Evolutionary conservation across 1,140 invertebrate species (phyloP), one percentile per base, ranked within the genome.

Genomic region (Lepidurus packardi): DNA sequence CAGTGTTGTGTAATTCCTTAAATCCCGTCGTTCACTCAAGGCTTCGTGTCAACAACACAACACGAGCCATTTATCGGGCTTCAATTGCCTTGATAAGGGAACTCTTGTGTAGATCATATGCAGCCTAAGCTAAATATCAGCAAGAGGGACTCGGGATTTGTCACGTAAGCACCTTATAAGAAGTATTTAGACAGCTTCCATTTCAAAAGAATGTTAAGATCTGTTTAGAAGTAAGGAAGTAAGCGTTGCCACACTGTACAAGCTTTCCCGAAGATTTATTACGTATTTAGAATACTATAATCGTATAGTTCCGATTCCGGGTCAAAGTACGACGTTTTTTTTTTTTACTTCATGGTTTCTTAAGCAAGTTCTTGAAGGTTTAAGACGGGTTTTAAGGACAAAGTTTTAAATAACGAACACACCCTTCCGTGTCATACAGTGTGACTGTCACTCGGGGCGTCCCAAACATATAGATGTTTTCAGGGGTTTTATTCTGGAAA

Each of bases 11-110:
- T 65, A 21, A 21, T 65, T 9, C 53, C 53, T 21, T 13, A 65
- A 65, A 65, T 65, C 53, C 21, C 53, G 34, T 34, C 34, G 34
- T 34, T 34, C 34, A 3, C n/a, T 65, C 13, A 6, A 65, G 53
- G 21, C 21, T 65, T 65, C 9, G 53, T n/a, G 53, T 65, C 53
- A 65, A 65, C 8, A 65, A 65, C 53, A 65, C 16, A 7, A 65
- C 53, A 65, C 16, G 8, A 65, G 53, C 53, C 21, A 65, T 65
- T 65, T 65, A 65, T 65, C 53, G 21, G 53, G 53, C 53, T 65
- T 65, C 53, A 7, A 16, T 9, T 65, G 53, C 16, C 21, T n/a
- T 65, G 53, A 16, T 13, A 13, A 65, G 21, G 21, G 53, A n/a
- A 65, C 16, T 7, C 21, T 21, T 21, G 8, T 65, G 53, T 16